These are phyloP conservation scores for Lasioglossum leucozonium DNA, from an alignment of 2,888 invertebrate genomes.

Conservation along the genomic window DNA sequence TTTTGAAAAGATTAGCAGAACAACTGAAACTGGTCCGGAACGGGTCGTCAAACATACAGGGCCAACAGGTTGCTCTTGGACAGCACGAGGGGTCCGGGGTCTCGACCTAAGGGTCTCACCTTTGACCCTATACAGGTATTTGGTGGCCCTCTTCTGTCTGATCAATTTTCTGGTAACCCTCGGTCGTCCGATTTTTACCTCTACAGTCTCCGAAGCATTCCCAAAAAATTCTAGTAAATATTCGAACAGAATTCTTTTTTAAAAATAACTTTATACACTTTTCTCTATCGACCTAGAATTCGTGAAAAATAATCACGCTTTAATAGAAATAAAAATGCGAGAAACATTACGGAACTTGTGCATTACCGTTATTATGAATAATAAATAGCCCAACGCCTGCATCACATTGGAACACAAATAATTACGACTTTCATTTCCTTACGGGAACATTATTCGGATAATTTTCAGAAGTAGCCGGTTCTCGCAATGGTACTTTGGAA, in stretches of 20 bases:
- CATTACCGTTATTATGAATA: neutral
- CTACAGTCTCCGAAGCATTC: neutral
- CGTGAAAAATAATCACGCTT: neutral
- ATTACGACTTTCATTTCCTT: neutral
- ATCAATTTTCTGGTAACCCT: neutral
- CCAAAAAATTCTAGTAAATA: neutral
- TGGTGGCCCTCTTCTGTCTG: neutral
- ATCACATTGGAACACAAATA: neutral
- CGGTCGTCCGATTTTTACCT: neutral
- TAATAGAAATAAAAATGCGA: neutral
- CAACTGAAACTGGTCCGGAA: constrained; percentile 62
- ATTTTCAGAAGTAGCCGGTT: neutral
- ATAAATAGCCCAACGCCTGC: neutral
- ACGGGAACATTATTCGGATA: neutral
- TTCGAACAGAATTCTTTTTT: neutral
- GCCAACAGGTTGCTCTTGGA: constrained; percentile 75
- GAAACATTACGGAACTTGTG: neutral
- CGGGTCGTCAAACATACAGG: constrained; percentile 58
- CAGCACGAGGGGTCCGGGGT: constrained; percentile 64
- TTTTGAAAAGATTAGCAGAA: constrained; percentile 21
- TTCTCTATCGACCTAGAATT: neutral
- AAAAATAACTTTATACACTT: neutral
- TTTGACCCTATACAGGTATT: constrained; percentile 79
- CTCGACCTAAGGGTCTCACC: constrained; percentile 74
- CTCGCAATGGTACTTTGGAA: neutral